These are phyloP conservation scores for Diachasmimorpha longicaudata DNA, from an alignment of 1,140 invertebrate species.

Conservation along the genomic window DNA sequence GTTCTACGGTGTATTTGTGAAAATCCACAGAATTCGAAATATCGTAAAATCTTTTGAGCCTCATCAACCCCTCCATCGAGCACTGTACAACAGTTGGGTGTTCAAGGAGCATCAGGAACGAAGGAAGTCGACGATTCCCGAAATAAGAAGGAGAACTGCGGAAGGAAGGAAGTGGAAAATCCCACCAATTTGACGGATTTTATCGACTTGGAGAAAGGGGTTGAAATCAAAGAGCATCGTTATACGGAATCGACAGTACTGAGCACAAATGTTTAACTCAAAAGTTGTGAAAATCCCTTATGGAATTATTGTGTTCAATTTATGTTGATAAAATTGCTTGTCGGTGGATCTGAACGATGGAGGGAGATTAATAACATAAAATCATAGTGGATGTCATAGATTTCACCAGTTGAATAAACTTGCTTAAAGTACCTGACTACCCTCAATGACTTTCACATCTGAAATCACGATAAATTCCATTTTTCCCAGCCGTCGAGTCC, in stretches of 20 bases:
- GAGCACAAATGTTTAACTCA: not conserved
- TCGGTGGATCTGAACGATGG: too few species aligned
- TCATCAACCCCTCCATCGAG: not conserved
- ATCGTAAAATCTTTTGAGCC: constrained; percentile 18
- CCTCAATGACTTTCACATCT: too few species aligned
- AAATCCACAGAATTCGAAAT: constrained; percentile 36
- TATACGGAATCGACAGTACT: not conserved
- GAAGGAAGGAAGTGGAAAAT: constrained; percentile 37
- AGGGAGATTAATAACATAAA: too few species aligned
- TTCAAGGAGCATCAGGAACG: constrained; percentile 6
- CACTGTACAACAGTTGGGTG: constrained; percentile 3
- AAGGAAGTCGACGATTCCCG: not conserved
- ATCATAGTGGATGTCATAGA: too few species aligned
- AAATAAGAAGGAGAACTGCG: constrained; percentile 6
- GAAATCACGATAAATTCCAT: too few species aligned
- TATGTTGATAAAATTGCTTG: too few species aligned
- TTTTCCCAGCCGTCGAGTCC: too few species aligned
- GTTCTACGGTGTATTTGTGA: constrained; percentile 36
- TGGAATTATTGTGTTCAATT: too few species aligned
- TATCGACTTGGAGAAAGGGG: constrained; percentile 36
- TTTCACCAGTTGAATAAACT: too few species aligned
- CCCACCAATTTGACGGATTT: constrained; percentile 45
- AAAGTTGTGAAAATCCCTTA: not conserved
- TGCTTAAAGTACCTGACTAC: too few species aligned
- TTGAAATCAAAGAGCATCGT: constrained; percentile 3